Base-by-base conservation (phyloP, 2,113 vertebrate genomes). In the Catharus bicknelli region DNA sequence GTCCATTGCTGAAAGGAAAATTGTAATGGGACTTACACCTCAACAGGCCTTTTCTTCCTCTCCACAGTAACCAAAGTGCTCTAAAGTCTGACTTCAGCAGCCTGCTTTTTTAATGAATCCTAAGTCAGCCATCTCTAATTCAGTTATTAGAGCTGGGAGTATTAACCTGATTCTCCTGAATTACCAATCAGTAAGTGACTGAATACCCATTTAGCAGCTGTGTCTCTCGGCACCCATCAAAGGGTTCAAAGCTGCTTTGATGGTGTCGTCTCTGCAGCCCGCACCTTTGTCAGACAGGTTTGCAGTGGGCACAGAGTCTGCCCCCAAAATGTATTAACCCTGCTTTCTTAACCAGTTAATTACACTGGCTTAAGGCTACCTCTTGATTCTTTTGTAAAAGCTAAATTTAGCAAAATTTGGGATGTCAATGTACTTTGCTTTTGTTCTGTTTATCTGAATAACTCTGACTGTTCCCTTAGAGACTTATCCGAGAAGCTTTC, bases 391-490 rank as follows among this genome's bases (percentile, higher is more conserved):
- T 68, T 50, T 92, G 50, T 55, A 45, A 90, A 84, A 85, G 77
- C 54, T 90, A 96, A 93, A 95, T 94, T 90, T 90, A 82, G 68
- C 32, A 78, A 76, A 92, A 70, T 94, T 94, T 72, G 48, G 79
- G 85, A 91, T 81, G 40, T 83, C 81, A 88, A 84, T 90, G 67
- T 75, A 80, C 94, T 95, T 96, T 90, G 88, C 83, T 96, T 95
- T 82, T 93, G 51, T 91, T 96, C 91, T 96, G 74, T 94, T 97
- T 97, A 86, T 96, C 61, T 93, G 90, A 83, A 40, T 92, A 93
- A 88, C 34, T 91, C 68, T 94, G 75, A 73, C 79, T 94, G 64
- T 40, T 93, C 83, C 94, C 91, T 95, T 62, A 76, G 95, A 96
- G 95, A 96, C 58, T 91, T 93, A 78, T 70, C 87, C 59, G 78